Conservation (phyloP, 2,888 invertebrate genomes). For the Ischnus inquisitorius region DNA sequence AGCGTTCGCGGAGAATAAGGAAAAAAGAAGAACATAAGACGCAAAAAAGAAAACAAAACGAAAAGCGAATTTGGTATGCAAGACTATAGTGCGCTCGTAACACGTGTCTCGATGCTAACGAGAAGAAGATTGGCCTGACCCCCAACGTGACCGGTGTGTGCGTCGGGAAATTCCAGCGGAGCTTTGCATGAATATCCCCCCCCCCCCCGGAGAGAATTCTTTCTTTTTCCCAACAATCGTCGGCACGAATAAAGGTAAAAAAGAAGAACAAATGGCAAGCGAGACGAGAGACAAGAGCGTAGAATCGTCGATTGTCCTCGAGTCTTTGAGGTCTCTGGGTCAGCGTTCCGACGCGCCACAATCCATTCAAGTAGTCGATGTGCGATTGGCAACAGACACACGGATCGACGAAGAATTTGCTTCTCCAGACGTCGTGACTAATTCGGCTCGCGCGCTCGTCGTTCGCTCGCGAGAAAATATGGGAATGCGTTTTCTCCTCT, state of each 20-base stretch:
- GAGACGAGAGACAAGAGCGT: slow-evolving; percentile 73
- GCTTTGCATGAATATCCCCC: slow-evolving; percentile 20
- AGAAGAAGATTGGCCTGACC: slow-evolving; percentile 57
- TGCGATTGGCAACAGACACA: slow-evolving; percentile 1
- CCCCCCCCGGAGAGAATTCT: slow-evolving; percentile 11
- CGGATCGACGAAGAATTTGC: background rate
- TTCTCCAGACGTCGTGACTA: slow-evolving; percentile 36
- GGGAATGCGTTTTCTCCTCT: slow-evolving; percentile 36
- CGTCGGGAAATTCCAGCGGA: slow-evolving; percentile 45
- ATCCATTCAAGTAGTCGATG: background rate
- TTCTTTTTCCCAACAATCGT: slow-evolving; percentile 17
- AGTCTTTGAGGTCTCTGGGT: slow-evolving; percentile 50
- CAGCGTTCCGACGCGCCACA: background rate
- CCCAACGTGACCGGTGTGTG: slow-evolving; percentile 35
- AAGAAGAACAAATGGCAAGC: slow-evolving; percentile 49
- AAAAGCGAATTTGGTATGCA: background rate
- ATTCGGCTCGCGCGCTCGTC: slow-evolving; percentile 20
- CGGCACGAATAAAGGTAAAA: background rate
- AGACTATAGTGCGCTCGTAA: slow-evolving; percentile 26
- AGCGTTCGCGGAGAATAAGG: background rate
- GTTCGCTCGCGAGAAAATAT: slow-evolving; percentile 37
- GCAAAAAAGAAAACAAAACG: slow-evolving; percentile 9
- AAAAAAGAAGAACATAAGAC: background rate
- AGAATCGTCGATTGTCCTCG: slow-evolving; percentile 37
- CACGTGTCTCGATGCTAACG: slow-evolving; percentile 42